Conservation (phyloP, 23 tunicate species). For the Styela clava region DNA sequence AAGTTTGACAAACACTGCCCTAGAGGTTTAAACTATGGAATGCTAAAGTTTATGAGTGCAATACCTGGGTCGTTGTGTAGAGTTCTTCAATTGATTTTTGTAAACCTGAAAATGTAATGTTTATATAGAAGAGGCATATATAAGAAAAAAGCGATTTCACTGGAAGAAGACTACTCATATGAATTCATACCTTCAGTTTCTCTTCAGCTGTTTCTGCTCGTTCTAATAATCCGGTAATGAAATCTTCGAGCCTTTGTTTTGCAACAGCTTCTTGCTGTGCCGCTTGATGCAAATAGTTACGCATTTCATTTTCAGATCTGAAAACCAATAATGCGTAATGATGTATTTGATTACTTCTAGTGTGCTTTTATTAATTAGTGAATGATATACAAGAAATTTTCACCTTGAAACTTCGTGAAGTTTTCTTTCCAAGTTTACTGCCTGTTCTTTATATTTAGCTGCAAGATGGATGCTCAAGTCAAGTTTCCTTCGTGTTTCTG, state of each 20-base stretch:
- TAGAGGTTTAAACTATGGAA: no score
- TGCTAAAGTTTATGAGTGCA: no score
- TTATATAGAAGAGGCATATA: no score
- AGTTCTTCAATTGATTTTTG: no score
- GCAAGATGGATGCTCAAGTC: slow-evolving; percentile 66
- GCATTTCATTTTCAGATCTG: slow-evolving; percentile 58
- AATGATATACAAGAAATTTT: not conserved
- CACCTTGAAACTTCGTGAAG: slow-evolving; percentile 23
- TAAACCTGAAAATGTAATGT: no score
- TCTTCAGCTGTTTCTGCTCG: slow-evolving; percentile 76
- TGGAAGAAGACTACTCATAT: no score
- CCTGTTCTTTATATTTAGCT: slow-evolving; percentile 71
- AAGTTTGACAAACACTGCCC: no score
- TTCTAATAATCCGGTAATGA: slow-evolving; percentile 51
- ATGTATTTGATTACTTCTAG: no score
- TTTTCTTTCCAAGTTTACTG: slow-evolving; percentile 54
- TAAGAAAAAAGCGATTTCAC: no score
- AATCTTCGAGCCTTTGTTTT: slow-evolving; percentile 41
- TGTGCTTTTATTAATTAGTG: not conserved
- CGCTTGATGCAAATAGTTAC: slow-evolving; percentile 44
- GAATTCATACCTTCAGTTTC: slow-evolving; percentile 37
- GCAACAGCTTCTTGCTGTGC: slow-evolving; percentile 64
- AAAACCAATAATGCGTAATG: no score
- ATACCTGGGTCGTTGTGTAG: no score
- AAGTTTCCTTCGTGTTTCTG: slow-evolving; percentile 28